Base-by-base conservation (phyloP, 2,113 vertebrate genomes). In the Saccopteryx leptura region DNA sequence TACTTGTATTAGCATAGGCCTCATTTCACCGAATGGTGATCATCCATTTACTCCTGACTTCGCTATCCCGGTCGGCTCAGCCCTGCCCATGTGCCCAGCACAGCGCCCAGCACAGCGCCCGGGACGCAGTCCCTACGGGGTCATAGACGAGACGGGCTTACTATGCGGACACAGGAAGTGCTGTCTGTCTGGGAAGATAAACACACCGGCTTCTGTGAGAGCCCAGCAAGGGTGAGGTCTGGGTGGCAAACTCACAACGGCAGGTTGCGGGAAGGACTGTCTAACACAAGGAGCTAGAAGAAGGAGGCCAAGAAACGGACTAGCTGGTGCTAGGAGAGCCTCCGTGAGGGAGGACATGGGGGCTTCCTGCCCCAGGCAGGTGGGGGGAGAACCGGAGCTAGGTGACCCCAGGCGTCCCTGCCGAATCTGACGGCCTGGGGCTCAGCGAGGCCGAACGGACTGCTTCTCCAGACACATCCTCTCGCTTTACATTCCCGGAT, bases 401-500 rank as follows among this genome's bases (percentile, higher is more conserved):
- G 9, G 10, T 33, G 92, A 94, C 90, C 91, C 60, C 19, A 31
- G 50, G 31, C 2, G 0, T 68, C 75, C 74, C 71, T 91, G 87
- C 31, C 46, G 17, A 28, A n/a, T 46, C 65, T 80, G 78, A 87
- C 63, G 90, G 69, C 5, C 69, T 60, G 31, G n/a, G 92, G 83
- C 72, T 90, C 74, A 89, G 54, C 19, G 31, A 85, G 85, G 50
- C 28, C 33, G 17, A 91, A 26, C 54, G 2, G 60, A 90, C 69
- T 85, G 74, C 7, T 93, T 88, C 88, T 96, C 91, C 93, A 95
- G 96, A 54, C 84, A 91, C 31, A 39, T 24, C 46, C 56, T 60
- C 39, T 93, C 26, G 12, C 80, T 92, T 97, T 85, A 79, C 81
- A 95, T 97, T 92, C 80, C 80, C 89, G 90, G 89, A 85, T 69